Percentiles rank a stretch among this genome's conserved stretches.
Evolutionary conservation across 2,113 vertebrate genomes (phyloP).

Genomic region (Sylvilagus bachmani): DNA sequence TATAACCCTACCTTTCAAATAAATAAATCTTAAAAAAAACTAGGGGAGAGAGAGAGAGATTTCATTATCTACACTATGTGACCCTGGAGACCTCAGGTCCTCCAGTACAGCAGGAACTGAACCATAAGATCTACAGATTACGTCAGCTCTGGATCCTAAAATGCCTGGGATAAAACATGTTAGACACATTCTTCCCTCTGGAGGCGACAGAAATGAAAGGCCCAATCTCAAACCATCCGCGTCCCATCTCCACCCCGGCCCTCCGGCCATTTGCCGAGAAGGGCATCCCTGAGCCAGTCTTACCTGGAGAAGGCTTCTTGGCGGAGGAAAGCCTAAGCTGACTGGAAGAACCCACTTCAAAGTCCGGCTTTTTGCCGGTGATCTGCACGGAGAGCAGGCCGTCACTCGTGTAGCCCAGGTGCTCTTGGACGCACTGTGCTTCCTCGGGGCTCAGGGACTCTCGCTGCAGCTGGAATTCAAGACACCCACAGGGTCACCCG

Average conservation of each 20-base stretch:
- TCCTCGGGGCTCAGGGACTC: conserved; percentile 86
- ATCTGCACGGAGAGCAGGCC: conserved; percentile 88
- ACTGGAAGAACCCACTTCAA: conserved; percentile 95
- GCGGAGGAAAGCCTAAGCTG: conserved; percentile 92
- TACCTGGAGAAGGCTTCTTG: conserved; percentile 88
- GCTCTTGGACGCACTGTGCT: conserved; percentile 73
- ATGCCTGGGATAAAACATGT: neutral
- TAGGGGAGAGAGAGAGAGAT: neutral
- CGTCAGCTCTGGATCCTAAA: neutral
- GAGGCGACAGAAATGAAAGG: conserved; percentile 35
- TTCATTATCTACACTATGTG: neutral
- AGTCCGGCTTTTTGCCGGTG: conserved; percentile 94
- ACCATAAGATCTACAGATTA: no score
- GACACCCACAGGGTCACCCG: conserved; percentile 34
- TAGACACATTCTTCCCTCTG: neutral
- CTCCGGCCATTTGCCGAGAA: neutral
- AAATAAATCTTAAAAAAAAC: no score
- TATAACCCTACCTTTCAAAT: no score
- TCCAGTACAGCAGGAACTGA: neutral
- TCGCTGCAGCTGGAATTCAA: conserved; percentile 88
- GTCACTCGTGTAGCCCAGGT: conserved; percentile 88
- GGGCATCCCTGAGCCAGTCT: neutral
- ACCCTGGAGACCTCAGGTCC: neutral
- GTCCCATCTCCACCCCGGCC: neutral
- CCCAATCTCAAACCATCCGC: neutral